A percentile compares a stretch with the other conserved stretches of the same genome.
Evolutionary conservation across 2,888 invertebrate species (phyloP).

Genomic region (Drosophila acutilabella): DNA sequence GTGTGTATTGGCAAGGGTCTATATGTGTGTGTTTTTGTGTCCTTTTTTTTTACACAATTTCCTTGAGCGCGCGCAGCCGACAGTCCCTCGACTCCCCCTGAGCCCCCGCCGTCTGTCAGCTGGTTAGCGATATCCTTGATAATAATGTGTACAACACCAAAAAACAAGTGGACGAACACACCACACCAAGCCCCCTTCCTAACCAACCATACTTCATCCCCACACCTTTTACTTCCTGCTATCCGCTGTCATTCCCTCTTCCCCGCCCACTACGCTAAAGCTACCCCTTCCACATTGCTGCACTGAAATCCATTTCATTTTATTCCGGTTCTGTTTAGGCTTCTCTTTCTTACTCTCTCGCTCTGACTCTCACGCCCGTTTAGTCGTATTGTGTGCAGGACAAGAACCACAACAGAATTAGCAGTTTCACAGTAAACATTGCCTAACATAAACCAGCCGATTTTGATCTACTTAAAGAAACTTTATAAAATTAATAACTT

Average conservation of each 20-base stretch:
- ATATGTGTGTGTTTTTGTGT: constrained; percentile 37
- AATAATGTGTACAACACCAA: constrained; percentile 59
- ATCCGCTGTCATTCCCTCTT: background rate
- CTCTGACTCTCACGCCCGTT: constrained; percentile 10
- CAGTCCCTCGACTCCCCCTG: constrained; percentile 20
- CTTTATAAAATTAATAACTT: background rate
- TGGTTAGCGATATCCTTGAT: constrained; percentile 65
- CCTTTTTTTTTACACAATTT: constrained; percentile 65
- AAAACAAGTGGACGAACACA: constrained; percentile 56
- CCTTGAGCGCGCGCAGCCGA: constrained; percentile 62
- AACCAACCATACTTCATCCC: background rate
- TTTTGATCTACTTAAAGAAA: background rate
- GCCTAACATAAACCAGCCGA: background rate
- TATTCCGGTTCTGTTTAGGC: constrained; percentile 46
- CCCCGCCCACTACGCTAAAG: constrained; percentile 8
- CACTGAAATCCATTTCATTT: constrained; percentile 57
- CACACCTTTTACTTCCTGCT: background rate
- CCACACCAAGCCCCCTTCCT: background rate
- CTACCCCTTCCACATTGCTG: constrained; percentile 14
- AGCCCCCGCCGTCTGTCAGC: constrained; percentile 15
- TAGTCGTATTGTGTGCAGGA: constrained; percentile 17
- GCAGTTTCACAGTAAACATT: constrained; percentile 25
- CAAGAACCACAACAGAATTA: constrained; percentile 41
- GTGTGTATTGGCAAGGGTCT: constrained; percentile 9
- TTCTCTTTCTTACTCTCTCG: background rate